These are phyloP conservation scores for Lasioglossum leucozonium DNA, from an alignment of 2,888 invertebrate species.

Conservation along the genomic window DNA sequence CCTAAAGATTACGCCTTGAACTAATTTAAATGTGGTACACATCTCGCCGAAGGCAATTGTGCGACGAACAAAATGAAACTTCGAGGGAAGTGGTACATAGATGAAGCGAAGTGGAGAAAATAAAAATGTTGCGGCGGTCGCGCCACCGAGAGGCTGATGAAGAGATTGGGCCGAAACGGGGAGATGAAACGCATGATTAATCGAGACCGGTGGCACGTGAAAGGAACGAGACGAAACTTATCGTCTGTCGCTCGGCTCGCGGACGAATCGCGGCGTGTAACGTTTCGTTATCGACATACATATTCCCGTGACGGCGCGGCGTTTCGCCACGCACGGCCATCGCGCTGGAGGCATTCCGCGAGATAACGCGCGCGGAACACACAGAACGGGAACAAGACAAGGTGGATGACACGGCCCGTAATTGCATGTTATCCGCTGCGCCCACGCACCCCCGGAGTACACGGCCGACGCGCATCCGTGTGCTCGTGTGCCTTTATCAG, in stretches of 20 bases:
- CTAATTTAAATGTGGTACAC: not conserved
- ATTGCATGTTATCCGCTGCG: slow-evolving; percentile 82
- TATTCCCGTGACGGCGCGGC: slow-evolving; percentile 71
- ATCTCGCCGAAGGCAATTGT: too few relatives aligned
- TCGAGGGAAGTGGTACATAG: too few relatives aligned
- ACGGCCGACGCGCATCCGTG: slow-evolving; percentile 39
- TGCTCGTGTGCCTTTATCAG: slow-evolving; percentile 43
- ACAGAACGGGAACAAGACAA: slow-evolving; percentile 81
- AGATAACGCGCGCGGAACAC: slow-evolving; percentile 78
- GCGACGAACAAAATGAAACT: not conserved
- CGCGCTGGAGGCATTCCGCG: slow-evolving; percentile 76
- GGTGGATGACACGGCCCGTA: slow-evolving; percentile 83
- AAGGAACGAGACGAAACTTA: slow-evolving; percentile 11
- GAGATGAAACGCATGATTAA: slow-evolving; percentile 3
- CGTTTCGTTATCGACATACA: slow-evolving; percentile 75
- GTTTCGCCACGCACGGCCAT: slow-evolving; percentile 74
- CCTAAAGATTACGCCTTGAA: too few relatives aligned
- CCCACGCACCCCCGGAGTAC: slow-evolving; percentile 59
- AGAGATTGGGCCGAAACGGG: not conserved
- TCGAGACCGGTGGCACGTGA: slow-evolving; percentile 15
- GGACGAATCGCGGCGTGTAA: slow-evolving; percentile 46
- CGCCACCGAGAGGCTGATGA: not conserved
- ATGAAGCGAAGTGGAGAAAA: not conserved
- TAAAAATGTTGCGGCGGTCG: not conserved
- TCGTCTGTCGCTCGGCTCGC: not conserved